Percentiles rank a stretch among this genome's conserved stretches.
Conservation (phyloP, 2,888 invertebrate genomes). For the Acleris literana region DNA sequence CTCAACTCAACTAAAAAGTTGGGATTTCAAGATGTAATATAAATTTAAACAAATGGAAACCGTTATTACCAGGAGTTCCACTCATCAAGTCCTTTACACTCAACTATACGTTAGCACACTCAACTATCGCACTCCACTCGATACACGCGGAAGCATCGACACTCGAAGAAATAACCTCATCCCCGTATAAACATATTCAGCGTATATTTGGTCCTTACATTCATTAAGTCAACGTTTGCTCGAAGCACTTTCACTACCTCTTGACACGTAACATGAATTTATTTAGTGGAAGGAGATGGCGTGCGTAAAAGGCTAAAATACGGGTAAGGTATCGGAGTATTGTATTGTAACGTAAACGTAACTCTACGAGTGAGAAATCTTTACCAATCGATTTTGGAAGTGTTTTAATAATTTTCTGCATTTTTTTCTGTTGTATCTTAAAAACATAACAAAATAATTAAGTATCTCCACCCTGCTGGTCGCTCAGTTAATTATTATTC, state of each 20-base stretch:
- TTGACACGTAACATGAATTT: conserved; percentile 34
- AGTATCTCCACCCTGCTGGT: too few species aligned
- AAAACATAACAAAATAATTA: too few species aligned
- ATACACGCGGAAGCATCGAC: conserved; percentile 13
- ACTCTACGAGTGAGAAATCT: too few species aligned
- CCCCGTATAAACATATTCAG: conserved; percentile 32
- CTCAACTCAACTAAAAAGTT: too few species aligned
- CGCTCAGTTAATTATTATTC: too few species aligned
- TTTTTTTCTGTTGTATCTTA: too few species aligned
- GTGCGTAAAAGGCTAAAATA: conserved; percentile 10
- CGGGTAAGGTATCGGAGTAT: not conserved
- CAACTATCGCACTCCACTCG: conserved; percentile 4
- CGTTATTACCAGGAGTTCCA: not conserved
- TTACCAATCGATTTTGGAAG: too few species aligned
- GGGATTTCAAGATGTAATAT: too few species aligned
- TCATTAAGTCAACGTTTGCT: conserved; percentile 35
- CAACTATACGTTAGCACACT: not conserved
- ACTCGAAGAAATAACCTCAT: conserved; percentile 31
- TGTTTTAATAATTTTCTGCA: too few species aligned
- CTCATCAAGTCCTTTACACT: not conserved
- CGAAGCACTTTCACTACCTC: conserved; percentile 27
- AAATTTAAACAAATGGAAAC: not conserved
- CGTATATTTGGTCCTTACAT: conserved; percentile 28
- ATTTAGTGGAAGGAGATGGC: conserved; percentile 21
- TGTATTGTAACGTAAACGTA: not conserved